phyloP scores from a whole-genome alignment of 2,888 invertebrate species.

The Phortica magna region DNA sequence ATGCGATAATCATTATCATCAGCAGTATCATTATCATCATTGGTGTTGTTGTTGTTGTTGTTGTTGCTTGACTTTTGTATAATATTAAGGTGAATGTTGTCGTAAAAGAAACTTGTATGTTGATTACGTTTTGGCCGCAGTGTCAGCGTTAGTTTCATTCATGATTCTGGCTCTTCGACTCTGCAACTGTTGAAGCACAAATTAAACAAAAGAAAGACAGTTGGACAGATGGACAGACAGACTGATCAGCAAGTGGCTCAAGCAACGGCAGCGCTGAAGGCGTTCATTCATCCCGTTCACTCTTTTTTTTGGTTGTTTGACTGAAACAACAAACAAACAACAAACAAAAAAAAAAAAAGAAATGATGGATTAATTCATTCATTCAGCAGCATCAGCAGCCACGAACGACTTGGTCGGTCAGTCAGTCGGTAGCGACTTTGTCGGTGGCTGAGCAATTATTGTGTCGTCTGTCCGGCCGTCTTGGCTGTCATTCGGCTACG shows the following conservation, averaged over 20 bases:
- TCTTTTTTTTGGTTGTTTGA: background rate
- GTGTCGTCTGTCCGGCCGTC: slow-evolving; percentile 34
- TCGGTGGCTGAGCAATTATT: slow-evolving; percentile 43
- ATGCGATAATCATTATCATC: slow-evolving; percentile 31
- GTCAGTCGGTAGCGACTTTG: slow-evolving; percentile 45
- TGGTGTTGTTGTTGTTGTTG: slow-evolving; percentile 17
- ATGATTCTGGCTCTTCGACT: slow-evolving; percentile 7
- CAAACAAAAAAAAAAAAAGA: slow-evolving; percentile 42
- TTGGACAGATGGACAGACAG: background rate
- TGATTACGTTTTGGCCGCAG: slow-evolving; percentile 63
- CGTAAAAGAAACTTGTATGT: slow-evolving; percentile 57
- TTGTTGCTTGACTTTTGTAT: background rate
- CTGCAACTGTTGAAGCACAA: slow-evolving; percentile 14
- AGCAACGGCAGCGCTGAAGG: slow-evolving; percentile 13
- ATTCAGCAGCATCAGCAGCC: slow-evolving; percentile 57
- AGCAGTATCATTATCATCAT: slow-evolving; percentile 12
- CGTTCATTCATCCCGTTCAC: slow-evolving; percentile 4
- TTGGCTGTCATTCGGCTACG: slow-evolving; percentile 9
- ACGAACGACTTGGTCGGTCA: slow-evolving; percentile 52
- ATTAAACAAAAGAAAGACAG: slow-evolving; percentile 1
- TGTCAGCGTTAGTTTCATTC: slow-evolving; percentile 8
- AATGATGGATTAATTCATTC: slow-evolving; percentile 72
- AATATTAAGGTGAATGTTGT: slow-evolving; percentile 7
- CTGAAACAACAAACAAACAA: background rate
- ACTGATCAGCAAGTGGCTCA: slow-evolving; percentile 1